These are phyloP conservation scores for Calliphora vicina DNA, from an alignment of 1,140 invertebrate species.

Conservation along the genomic window DNA sequence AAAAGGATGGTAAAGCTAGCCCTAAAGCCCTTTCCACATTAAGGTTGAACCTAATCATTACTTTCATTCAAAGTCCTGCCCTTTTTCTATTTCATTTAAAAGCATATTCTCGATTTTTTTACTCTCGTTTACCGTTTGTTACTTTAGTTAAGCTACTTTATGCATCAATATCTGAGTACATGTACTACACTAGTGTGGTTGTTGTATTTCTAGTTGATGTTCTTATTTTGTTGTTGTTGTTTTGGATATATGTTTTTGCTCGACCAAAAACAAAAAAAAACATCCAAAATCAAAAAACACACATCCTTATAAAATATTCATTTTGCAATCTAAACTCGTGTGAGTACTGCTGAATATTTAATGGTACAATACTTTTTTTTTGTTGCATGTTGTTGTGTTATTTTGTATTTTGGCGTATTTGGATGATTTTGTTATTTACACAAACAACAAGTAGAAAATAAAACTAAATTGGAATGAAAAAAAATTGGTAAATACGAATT, in stretches of 20 bases:
- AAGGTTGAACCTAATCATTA: too few relatives aligned
- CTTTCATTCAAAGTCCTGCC: neutral
- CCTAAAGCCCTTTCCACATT: too few relatives aligned
- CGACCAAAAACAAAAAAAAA: neutral
- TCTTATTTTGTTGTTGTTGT: neutral
- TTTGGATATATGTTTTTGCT: neutral
- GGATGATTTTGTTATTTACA: conserved; percentile 33
- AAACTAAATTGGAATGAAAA: neutral
- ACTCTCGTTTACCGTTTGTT: neutral
- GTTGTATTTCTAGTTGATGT: neutral
- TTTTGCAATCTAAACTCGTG: conserved; percentile 63
- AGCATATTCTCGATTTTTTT: neutral
- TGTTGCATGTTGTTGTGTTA: neutral
- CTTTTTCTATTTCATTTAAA: neutral
- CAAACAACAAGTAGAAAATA: neutral
- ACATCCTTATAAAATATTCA: conserved; percentile 58
- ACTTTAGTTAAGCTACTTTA: conserved; percentile 33
- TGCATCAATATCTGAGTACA: conserved; percentile 1
- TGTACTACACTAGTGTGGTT: neutral
- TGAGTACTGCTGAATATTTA: conserved; percentile 62
- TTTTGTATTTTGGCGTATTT: conserved; percentile 14
- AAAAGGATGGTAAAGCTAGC: too few relatives aligned
- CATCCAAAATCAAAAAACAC: neutral
- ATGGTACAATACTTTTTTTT: conserved; percentile 29
- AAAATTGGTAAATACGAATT: neutral